Percentiles rank a stretch among this genome's conserved stretches.
Evolutionary conservation across 2,797 vertebrate genomes (phyloP).

Genomic region (Ptychadena robeensis): DNA sequence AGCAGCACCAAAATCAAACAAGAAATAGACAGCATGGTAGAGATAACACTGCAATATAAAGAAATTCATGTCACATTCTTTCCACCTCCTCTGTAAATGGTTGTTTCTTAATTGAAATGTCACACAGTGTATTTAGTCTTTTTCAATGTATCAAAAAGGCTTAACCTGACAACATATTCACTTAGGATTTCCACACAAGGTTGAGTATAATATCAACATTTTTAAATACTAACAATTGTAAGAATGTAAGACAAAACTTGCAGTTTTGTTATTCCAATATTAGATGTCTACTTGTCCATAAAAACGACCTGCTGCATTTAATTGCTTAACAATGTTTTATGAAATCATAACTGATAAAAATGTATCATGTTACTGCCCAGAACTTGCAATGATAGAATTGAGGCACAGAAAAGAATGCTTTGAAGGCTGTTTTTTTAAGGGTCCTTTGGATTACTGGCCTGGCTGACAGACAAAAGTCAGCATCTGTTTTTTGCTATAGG

Average conservation of each 20-base stretch:
- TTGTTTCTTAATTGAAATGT: no score
- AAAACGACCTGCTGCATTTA: background rate
- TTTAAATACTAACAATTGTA: background rate
- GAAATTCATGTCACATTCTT: no score
- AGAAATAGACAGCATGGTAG: no score
- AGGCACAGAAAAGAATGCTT: conserved; percentile 38
- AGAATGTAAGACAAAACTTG: conserved; percentile 13
- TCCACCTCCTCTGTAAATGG: no score
- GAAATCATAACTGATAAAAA: conserved; percentile 23
- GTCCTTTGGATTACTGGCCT: conserved; percentile 32
- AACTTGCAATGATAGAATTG: conserved; percentile 11
- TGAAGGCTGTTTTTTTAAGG: conserved; percentile 33
- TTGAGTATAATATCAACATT: background rate
- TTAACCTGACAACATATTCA: background rate
- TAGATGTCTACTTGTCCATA: no score
- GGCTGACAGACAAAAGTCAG: conserved; percentile 19
- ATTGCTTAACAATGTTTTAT: conserved; percentile 25
- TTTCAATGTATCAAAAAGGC: background rate
- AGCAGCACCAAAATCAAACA: no score
- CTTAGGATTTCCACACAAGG: background rate
- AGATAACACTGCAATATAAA: no score
- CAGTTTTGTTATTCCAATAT: no score
- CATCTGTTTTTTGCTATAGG: conserved; percentile 54
- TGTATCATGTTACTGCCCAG: conserved; percentile 11
- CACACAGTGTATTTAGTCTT: no score